A percentile compares a stretch with the other conserved stretches of the same genome.
phyloP scores from a whole-genome alignment of 37 sponge, comb jelly and placozoan genomes.

The Ephydatia muelleri region DNA sequence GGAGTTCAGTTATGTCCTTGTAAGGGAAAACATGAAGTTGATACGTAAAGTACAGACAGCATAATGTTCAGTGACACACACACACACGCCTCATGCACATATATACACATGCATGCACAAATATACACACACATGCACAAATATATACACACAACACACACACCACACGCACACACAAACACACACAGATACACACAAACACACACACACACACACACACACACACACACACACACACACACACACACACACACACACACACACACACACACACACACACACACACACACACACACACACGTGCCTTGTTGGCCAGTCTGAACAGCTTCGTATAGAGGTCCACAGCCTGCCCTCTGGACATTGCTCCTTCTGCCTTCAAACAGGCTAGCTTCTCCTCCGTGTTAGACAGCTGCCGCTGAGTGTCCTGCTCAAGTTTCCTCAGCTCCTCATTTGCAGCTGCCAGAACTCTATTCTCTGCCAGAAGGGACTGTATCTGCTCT shows the following conservation, averaged over 20 bases:
- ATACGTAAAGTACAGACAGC: neutral
- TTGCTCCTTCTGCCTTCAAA: neutral
- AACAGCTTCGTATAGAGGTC: conserved; percentile 13
- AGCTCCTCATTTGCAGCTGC: neutral
- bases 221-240: conserved; percentile 13
- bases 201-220: conserved; percentile 4
- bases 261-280: conserved; percentile 16
- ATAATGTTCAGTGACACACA: neutral
- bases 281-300: conserved; percentile 20
- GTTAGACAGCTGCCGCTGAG: conserved; percentile 13
- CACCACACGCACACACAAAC: no score
- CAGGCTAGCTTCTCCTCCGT: conserved; percentile 13
- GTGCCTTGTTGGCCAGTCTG: conserved; percentile 13
- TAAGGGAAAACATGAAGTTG: neutral
- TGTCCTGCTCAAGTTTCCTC: conserved; percentile 15
- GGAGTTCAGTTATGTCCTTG: neutral
- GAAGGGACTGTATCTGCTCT: neutral
- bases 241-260: conserved; percentile 12
- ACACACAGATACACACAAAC: no score
- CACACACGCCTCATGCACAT: neutral
- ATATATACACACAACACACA: no score
- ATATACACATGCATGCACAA: neutral
- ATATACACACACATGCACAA: no score
- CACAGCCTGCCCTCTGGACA: neutral
- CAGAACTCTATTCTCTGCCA: conserved; percentile 15